A percentile compares a stretch with the other conserved stretches of the same genome.
phyloP scores from a whole-genome alignment of 2,888 invertebrate genomes.

The Yponomeuta plumbellus region DNA sequence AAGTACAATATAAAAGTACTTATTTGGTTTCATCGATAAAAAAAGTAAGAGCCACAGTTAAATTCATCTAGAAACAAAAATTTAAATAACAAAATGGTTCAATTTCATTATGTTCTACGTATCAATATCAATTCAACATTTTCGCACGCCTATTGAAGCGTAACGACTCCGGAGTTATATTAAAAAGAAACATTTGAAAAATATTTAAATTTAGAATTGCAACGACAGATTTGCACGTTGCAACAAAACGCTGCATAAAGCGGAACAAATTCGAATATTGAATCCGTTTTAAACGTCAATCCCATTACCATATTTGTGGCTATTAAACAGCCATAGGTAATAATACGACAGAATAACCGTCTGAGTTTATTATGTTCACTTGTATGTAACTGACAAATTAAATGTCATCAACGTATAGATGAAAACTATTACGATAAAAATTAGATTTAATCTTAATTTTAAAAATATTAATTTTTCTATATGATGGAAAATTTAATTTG shows the following conservation, averaged over 20 bases:
- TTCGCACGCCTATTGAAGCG: slow-evolving; percentile 37
- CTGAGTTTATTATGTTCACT: no score
- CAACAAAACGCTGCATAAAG: slow-evolving; percentile 52
- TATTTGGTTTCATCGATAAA: no score
- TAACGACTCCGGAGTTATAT: slow-evolving; percentile 39
- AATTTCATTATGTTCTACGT: background rate
- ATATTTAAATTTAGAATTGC: slow-evolving; percentile 60
- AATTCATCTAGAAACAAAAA: background rate
- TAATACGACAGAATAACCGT: background rate
- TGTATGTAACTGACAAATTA: no score
- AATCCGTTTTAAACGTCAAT: slow-evolving; percentile 52
- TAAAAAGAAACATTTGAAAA: slow-evolving; percentile 39
- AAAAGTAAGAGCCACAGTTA: no score
- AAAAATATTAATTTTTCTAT: no score
- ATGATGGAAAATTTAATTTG: no score
- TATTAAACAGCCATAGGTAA: background rate
- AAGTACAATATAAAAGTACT: no score
- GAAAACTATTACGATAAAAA: no score
- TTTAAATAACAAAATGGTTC: background rate
- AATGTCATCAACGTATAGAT: no score
- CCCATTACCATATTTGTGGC: slow-evolving; percentile 53
- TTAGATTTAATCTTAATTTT: no score
- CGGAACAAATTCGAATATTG: slow-evolving; percentile 61
- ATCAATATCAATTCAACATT: slow-evolving; percentile 12
- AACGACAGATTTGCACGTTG: slow-evolving; percentile 57